A percentile compares a stretch with the other conserved stretches of the same genome.
These are phyloP conservation scores for Crenuchus spilurus DNA, from an alignment of 2,797 vertebrate species.

Conservation along the genomic window DNA sequence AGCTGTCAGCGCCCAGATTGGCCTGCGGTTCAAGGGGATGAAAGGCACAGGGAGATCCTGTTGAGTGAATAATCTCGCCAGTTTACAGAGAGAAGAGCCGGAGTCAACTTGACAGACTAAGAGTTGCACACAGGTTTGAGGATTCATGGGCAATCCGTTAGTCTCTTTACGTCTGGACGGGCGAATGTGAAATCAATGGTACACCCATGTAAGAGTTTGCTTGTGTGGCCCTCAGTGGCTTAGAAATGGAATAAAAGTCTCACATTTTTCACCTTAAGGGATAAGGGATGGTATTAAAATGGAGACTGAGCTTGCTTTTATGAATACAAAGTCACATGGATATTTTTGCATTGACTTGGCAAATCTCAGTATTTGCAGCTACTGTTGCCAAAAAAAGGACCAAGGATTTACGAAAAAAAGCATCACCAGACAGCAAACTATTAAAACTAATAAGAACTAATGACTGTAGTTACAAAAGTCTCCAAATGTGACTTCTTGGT, in stretches of 20 bases:
- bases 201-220: conserved; percentile 82
- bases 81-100: conserved; percentile 79
- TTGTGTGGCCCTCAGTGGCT: conserved; percentile 76
- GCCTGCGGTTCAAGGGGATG: conserved; percentile 78
- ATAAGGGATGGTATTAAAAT: conserved; percentile 36
- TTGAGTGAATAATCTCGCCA: conserved; percentile 83
- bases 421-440: background rate
- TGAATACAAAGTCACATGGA: conserved; percentile 18
- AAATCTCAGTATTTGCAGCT: conserved; percentile 26
- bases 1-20: conserved; percentile 78
- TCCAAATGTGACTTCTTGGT: background rate
- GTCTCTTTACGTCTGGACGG: conserved; percentile 78
- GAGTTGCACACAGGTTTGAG: conserved; percentile 77
- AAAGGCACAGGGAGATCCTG: conserved; percentile 81
- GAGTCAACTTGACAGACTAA: conserved; percentile 81
- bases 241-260: conserved; percentile 74
- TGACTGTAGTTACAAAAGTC: background rate
- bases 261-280: conserved; percentile 72
- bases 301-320: conserved; percentile 27
- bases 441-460: background rate
- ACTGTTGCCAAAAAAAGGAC: background rate
- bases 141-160: conserved; percentile 79
- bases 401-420: conserved; percentile 3
- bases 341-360: conserved; percentile 20
- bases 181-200: conserved; percentile 87